A percentile compares a stretch with the other conserved stretches of the same genome.
Conservation (phyloP, 2,888 invertebrate genomes). For the Perithous albicinctus region DNA sequence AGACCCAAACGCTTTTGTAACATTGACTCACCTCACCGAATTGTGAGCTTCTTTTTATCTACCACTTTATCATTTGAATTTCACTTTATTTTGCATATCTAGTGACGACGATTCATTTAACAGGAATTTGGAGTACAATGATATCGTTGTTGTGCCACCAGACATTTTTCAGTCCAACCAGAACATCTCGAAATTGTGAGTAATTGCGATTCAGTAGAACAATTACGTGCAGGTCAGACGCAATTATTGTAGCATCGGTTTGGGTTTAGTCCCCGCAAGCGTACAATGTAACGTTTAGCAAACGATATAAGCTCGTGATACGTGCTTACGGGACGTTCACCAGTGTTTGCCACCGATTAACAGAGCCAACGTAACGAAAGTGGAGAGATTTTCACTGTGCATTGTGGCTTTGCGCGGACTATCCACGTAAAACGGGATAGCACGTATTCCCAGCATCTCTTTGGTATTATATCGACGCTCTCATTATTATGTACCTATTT, state of each 20-base stretch:
- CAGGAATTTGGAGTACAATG: conserved; percentile 86
- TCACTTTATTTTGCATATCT: conserved; percentile 23
- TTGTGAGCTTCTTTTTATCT: conserved; percentile 85
- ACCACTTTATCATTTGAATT: neutral
- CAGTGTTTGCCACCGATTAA: conserved; percentile 69
- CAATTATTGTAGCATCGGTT: neutral
- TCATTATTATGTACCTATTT: conserved; percentile 3
- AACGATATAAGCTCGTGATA: conserved; percentile 64
- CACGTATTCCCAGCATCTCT: conserved; percentile 16
- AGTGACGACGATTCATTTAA: conserved; percentile 68
- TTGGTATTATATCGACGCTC: neutral
- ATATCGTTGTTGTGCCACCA: conserved; percentile 83
- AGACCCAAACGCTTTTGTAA: conserved; percentile 84
- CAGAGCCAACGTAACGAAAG: conserved; percentile 69
- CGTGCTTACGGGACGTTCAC: conserved; percentile 72
- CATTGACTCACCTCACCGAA: conserved; percentile 84
- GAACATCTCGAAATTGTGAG: conserved; percentile 86
- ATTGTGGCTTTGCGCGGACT: neutral
- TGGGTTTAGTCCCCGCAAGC: conserved; percentile 24
- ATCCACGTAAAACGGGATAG: conserved; percentile 21
- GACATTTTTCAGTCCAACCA: conserved; percentile 83
- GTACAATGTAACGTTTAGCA: conserved; percentile 35
- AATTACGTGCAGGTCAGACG: neutral
- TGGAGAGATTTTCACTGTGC: conserved; percentile 21
- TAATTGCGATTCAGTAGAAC: conserved; percentile 66